Evolutionary conservation across 2,888 invertebrate genomes (phyloP).

Genomic region (Acleris emargana): DNA sequence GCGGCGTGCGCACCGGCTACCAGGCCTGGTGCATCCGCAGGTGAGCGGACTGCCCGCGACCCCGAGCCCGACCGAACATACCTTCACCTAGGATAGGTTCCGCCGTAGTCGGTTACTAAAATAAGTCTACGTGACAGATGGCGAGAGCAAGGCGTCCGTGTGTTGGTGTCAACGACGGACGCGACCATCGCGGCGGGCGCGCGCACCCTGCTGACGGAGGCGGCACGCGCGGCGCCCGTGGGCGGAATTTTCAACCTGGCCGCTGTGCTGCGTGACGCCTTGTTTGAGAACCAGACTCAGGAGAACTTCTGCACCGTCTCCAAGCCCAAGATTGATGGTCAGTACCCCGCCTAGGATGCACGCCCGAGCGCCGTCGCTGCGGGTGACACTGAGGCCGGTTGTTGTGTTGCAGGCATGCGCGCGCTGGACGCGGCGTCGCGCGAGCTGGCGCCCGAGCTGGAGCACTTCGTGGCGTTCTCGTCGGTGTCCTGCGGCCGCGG

Average conservation of each 20-base stretch:
- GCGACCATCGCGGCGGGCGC: conserved; percentile 86
- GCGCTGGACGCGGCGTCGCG: conserved; percentile 92
- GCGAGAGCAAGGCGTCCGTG: conserved; percentile 85
- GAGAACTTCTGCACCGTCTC: conserved; percentile 92
- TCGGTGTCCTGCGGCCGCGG: conserved; percentile 98
- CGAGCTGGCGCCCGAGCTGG: conserved; percentile 89
- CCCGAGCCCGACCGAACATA: no score
- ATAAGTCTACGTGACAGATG: conserved; percentile 56
- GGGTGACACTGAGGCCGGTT: neutral
- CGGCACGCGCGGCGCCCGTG: conserved; percentile 87
- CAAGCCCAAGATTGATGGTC: conserved; percentile 91
- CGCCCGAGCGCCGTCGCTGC: no score
- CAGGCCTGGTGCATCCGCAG: conserved; percentile 92
- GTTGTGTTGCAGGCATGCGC: conserved; percentile 85
- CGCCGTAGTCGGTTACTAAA: no score
- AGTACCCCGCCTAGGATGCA: conserved; percentile 25
- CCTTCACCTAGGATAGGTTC: no score
- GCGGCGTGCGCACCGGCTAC: conserved; percentile 96
- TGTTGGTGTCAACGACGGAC: conserved; percentile 86
- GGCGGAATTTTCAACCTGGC: conserved; percentile 98
- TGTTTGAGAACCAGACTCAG: conserved; percentile 93
- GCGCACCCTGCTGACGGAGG: conserved; percentile 83
- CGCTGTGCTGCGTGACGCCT: conserved; percentile 93
- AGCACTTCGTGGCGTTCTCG: conserved; percentile 98
- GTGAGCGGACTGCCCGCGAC: no score